These are phyloP conservation scores for Callipepla californica DNA, from an alignment of 2,113 vertebrate species.

Conservation along the genomic window DNA sequence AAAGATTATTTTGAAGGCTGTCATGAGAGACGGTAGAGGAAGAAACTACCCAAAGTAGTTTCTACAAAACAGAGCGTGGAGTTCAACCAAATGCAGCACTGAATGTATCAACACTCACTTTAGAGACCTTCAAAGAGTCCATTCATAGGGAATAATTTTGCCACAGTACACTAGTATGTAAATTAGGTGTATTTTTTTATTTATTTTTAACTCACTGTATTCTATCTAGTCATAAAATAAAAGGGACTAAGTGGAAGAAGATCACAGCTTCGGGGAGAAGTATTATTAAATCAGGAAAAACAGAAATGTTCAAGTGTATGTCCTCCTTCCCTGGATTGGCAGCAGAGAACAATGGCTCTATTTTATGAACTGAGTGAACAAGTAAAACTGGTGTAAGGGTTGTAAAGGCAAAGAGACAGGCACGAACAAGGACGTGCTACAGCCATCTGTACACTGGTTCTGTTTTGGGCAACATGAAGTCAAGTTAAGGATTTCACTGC, in stretches of 20 bases:
- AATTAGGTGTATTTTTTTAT: background rate
- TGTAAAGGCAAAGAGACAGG: too few species aligned
- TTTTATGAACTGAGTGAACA: background rate
- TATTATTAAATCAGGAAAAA: background rate
- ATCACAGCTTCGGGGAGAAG: background rate
- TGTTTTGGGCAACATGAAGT: background rate
- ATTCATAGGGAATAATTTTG: background rate
- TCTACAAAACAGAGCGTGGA: background rate
- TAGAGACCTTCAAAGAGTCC: background rate
- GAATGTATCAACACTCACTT: background rate
- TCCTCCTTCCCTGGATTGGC: background rate
- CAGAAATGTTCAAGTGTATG: background rate
- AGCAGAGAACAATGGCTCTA: background rate
- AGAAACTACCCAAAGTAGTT: background rate
- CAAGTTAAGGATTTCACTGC: background rate
- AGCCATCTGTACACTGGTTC: background rate
- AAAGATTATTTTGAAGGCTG: background rate
- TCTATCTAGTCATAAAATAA: background rate
- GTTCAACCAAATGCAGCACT: background rate
- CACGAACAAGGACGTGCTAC: too few species aligned
- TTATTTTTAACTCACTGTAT: background rate
- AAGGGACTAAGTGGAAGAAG: background rate
- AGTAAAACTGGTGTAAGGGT: background rate
- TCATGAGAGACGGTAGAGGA: background rate
- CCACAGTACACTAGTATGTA: background rate